phyloP scores from a whole-genome alignment of 2,888 invertebrate genomes.

The Balanococcus diminutus region DNA sequence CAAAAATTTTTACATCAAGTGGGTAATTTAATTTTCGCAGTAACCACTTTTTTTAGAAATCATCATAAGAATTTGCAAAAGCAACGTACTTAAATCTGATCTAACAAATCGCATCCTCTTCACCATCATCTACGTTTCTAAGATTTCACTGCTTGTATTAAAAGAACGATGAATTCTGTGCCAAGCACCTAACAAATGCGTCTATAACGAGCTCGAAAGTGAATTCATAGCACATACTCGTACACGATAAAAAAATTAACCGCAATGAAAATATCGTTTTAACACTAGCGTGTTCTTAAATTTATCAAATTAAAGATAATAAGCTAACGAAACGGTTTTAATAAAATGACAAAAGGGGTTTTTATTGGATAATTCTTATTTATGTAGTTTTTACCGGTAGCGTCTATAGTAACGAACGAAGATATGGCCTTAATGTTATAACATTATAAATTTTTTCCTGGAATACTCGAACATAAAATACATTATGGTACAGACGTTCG shows the following conservation, averaged over 20 bases:
- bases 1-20: too few relatives aligned
- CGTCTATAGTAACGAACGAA: background rate
- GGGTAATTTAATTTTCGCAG: too few relatives aligned
- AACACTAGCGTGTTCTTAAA: slow-evolving; percentile 29
- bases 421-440: background rate
- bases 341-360: slow-evolving; percentile 42
- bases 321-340: slow-evolving; percentile 45
- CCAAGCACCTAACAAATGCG: background rate
- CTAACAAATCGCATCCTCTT: too few relatives aligned
- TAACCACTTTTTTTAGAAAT: too few relatives aligned
- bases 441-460: slow-evolving; percentile 3
- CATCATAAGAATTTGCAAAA: too few relatives aligned
- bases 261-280: slow-evolving; percentile 18
- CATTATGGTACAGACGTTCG: background rate
- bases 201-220: background rate
- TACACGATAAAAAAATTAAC: background rate
- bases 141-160: too few relatives aligned
- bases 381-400: slow-evolving; percentile 36
- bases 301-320: slow-evolving; percentile 49
- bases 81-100: too few relatives aligned
- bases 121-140: too few relatives aligned
- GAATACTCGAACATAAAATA: background rate
- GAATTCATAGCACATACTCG: background rate
- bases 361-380: slow-evolving; percentile 49
- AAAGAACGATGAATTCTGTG: background rate